Conservation (phyloP, 1,140 invertebrate genomes). For the Caenorhabditis remanei region DNA sequence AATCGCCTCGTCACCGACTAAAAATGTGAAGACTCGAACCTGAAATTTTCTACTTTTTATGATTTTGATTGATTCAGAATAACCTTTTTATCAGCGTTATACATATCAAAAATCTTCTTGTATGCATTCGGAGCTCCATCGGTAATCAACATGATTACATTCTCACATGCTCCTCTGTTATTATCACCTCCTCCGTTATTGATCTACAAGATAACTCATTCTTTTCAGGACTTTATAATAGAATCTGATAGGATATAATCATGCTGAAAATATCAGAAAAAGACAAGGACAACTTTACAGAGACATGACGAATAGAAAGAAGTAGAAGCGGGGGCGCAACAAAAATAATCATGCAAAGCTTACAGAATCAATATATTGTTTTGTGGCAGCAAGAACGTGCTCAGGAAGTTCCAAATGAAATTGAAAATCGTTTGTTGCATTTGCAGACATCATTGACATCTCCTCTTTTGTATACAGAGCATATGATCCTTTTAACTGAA, state of each 20-base stretch:
- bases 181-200: constrained; percentile 63
- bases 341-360: constrained; percentile 53
- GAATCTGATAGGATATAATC: background rate
- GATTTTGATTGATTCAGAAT: background rate
- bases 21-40: constrained; percentile 95
- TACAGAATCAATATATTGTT: constrained; percentile 58
- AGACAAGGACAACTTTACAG: background rate
- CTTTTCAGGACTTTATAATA: background rate
- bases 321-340: background rate
- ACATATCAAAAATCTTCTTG: constrained; percentile 89
- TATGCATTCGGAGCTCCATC: constrained; percentile 95
- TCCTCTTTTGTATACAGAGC: constrained; percentile 62
- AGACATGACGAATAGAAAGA: background rate
- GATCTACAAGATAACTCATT: constrained; percentile 68
- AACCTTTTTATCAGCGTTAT: constrained; percentile 83
- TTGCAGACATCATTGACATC: constrained; percentile 54
- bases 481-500: constrained; percentile 50
- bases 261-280: constrained; percentile 21
- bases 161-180: constrained; percentile 84
- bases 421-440: constrained; percentile 36
- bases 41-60: constrained; percentile 78
- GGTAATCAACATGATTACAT: constrained; percentile 97
- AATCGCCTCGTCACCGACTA: constrained; percentile 93
- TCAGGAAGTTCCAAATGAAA: constrained; percentile 70
- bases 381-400: constrained; percentile 68